phyloP scores from a whole-genome alignment of 2,888 invertebrate genomes.

The Andricus curvator region DNA sequence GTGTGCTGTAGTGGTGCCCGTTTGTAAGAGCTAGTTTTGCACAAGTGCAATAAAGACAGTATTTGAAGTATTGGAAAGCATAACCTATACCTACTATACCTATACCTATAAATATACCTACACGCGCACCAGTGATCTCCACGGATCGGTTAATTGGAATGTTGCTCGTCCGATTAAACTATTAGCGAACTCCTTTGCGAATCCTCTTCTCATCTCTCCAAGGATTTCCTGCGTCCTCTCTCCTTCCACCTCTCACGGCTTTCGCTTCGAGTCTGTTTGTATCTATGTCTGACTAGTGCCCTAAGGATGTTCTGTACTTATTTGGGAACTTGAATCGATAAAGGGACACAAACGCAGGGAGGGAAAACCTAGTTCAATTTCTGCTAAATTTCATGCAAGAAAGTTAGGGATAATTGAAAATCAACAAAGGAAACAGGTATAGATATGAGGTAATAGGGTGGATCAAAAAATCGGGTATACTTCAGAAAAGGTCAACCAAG shows the following conservation, averaged over 20 bases:
- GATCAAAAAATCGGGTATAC: too few species aligned
- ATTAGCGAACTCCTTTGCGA: slow-evolving; percentile 55
- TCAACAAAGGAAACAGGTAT: not conserved
- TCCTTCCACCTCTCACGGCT: slow-evolving; percentile 45
- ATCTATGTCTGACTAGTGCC: not conserved
- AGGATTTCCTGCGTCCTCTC: slow-evolving; percentile 40
- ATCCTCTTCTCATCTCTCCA: slow-evolving; percentile 42
- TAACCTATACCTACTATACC: slow-evolving; percentile 22
- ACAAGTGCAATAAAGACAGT: slow-evolving; percentile 60
- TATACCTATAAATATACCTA: slow-evolving; percentile 22
- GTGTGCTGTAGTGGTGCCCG: slow-evolving; percentile 53
- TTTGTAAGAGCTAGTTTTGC: slow-evolving; percentile 66
- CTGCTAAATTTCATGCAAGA: not conserved
- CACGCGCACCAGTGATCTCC: slow-evolving; percentile 10
- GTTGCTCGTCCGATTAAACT: slow-evolving; percentile 71
- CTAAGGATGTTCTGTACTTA: slow-evolving; percentile 17
- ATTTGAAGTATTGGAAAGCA: slow-evolving; percentile 32
- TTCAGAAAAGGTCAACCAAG: too few species aligned
- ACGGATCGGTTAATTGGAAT: slow-evolving; percentile 69
- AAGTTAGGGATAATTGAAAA: not conserved
- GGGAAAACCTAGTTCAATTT: not conserved
- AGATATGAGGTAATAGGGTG: too few species aligned
- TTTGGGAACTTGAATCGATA: slow-evolving; percentile 20
- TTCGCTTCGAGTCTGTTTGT: slow-evolving; percentile 14
- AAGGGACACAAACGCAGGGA: not conserved